Evolutionary conservation across 2,113 vertebrate species (phyloP).

Genomic region (Chascanopsetta lugubris): DNA sequence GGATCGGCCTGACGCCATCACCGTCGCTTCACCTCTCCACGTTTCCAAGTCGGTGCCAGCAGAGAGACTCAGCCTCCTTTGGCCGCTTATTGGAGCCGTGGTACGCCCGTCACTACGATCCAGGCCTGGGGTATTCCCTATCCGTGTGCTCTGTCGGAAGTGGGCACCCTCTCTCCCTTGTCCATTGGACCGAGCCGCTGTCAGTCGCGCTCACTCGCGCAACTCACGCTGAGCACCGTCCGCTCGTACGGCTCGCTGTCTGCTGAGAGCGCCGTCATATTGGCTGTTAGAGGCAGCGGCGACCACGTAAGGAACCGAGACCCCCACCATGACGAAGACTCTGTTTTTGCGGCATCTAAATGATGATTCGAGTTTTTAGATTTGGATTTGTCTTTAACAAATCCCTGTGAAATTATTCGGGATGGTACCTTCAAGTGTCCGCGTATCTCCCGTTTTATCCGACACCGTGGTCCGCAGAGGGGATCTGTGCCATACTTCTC

Average conservation of each 20-base stretch:
- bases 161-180: slow-evolving; percentile 12
- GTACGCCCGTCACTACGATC: slow-evolving; percentile 63
- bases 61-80: slow-evolving; percentile 17
- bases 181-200: slow-evolving; percentile 70
- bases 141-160: slow-evolving; percentile 66
- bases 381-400: slow-evolving; percentile 6
- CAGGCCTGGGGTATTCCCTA: slow-evolving; percentile 56
- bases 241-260: slow-evolving; percentile 68
- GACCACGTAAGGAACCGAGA: slow-evolving; percentile 55
- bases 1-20: slow-evolving; percentile 33
- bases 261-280: slow-evolving; percentile 74
- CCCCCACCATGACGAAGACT: slow-evolving; percentile 63
- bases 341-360: slow-evolving; percentile 30
- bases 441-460: slow-evolving; percentile 55
- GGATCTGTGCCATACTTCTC: slow-evolving; percentile 78
- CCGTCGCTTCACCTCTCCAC: slow-evolving; percentile 77
- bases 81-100: slow-evolving; percentile 62
- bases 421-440: slow-evolving; percentile 67
- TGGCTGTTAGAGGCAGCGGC: slow-evolving; percentile 75
- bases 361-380: slow-evolving; percentile 26
- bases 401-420: slow-evolving; percentile 39
- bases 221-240: slow-evolving; percentile 53
- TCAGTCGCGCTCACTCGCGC: slow-evolving; percentile 62
- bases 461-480: slow-evolving; percentile 69
- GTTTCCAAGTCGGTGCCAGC: slow-evolving; percentile 78